Evolutionary conservation across 2,888 invertebrate genomes (phyloP).

Genomic region (Drosophila ustulata): DNA sequence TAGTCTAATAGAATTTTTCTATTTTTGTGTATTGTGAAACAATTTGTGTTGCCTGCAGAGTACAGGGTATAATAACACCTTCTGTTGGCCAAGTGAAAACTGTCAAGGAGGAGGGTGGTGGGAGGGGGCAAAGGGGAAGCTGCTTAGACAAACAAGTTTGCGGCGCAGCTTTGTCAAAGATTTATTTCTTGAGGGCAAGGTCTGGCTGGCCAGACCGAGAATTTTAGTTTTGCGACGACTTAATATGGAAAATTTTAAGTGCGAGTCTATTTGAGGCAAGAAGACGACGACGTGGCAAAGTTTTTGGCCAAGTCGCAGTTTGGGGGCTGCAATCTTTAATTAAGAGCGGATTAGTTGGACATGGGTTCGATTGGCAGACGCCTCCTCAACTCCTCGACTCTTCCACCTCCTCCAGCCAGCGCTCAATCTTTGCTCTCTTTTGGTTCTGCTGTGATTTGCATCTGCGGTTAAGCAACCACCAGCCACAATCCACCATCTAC

Average conservation of each 20-base stretch:
- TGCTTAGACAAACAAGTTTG: conserved; percentile 83
- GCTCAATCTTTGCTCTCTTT: conserved; percentile 79
- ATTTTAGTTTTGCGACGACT: conserved; percentile 53
- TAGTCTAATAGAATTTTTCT: too few relatives aligned
- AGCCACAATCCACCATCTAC: conserved; percentile 28
- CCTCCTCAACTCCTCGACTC: too few relatives aligned
- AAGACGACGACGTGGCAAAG: not conserved
- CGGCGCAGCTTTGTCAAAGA: conserved; percentile 83
- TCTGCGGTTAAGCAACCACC: conserved; percentile 83
- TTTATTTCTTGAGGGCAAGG: conserved; percentile 82
- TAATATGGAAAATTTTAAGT: conserved; percentile 74
- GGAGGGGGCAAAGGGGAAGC: conserved; percentile 34
- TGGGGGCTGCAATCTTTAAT: conserved; percentile 82
- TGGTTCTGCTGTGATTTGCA: conserved; percentile 81
- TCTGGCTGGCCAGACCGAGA: conserved; percentile 52
- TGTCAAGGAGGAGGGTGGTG: not conserved
- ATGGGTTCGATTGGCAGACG: conserved; percentile 77
- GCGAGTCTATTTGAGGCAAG: conserved; percentile 51
- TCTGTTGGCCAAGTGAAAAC: conserved; percentile 58
- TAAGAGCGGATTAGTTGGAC: conserved; percentile 84
- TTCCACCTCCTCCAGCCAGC: conserved; percentile 15
- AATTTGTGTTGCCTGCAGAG: not conserved
- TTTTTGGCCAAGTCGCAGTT: conserved; percentile 1
- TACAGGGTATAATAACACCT: conserved; percentile 78
- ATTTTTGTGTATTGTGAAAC: too few relatives aligned